Evolutionary conservation across 2,797 vertebrate genomes (phyloP), one percentile per base, ranked within the genome.

Genomic region (Brachyrhaphis roseni): DNA sequence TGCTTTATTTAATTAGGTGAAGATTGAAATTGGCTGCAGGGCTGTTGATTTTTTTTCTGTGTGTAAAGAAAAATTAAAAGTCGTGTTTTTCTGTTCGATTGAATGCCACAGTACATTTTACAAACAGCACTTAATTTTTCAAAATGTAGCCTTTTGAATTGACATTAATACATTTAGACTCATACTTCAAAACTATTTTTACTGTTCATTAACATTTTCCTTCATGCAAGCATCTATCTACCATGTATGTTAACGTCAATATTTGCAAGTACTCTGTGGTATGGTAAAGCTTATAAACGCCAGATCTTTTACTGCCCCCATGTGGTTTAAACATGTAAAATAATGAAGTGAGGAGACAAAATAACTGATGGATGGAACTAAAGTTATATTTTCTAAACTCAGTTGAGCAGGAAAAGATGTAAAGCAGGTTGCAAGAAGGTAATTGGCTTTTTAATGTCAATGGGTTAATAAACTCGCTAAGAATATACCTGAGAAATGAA

Each of bases 251-350:
- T 23, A 10, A 39, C 34, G 20, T 39, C 36, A 39, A 66, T 36
- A 66, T 66, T 13, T 66, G 5, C 2, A 66, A 36, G 23, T 12
- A 66, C 20, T 20, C 20, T 23, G 62, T 66, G 18, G 18, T 39
- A 11, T 5, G 4, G 5, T 18, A 64, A 34, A 64, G 28, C 1
- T 57, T 28, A 28, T 13, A 11, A 28, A 57, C 10, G 23, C 3
- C 36, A 64, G 3, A 8, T 64, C 7, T 64, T 68, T 41, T 68
- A 73, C 72, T 73, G 72, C 72, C 72, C 16, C 46, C 46, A n/a
- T 73, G 72, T 73, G 72, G 72, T 73, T 34, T 7, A 18, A 73
- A 31, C 28, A 11, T 31, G 36, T 68, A 39, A 68, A 68, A 41
- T 18, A 68, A 10, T 41, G 16, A 39, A 39, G 23, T 68, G 34